Percentiles rank a stretch among this genome's conserved stretches.
Evolutionary conservation across 1,140 invertebrate species (phyloP).

Genomic region (Portunus trituberculatus): DNA sequence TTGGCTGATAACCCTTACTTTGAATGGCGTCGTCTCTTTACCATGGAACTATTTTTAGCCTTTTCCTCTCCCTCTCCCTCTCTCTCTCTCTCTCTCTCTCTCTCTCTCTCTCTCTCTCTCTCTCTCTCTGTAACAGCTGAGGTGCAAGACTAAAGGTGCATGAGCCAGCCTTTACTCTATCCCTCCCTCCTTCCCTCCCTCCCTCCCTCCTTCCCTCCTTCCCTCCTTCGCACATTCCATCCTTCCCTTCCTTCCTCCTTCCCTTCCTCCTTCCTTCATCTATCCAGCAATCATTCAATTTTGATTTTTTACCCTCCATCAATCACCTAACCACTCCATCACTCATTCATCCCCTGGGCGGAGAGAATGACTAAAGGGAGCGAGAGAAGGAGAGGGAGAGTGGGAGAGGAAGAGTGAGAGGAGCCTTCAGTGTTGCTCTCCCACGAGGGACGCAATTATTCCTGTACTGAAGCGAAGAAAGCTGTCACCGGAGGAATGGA

Average conservation of each 20-base stretch:
- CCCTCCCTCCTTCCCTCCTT: neutral
- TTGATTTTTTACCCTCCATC: slow-evolving; percentile 3
- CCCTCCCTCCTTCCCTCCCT: neutral
- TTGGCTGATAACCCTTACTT: neutral
- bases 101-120: slow-evolving; percentile 20
- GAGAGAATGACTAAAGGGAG: neutral
- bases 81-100: neutral
- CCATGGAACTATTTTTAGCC: neutral
- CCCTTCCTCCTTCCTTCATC: neutral
- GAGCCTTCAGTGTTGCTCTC: neutral
- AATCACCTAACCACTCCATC: neutral
- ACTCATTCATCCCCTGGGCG: neutral
- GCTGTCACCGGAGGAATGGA: neutral
- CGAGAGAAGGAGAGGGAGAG: neutral
- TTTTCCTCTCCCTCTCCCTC: too few relatives aligned
- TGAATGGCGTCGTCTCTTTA: neutral
- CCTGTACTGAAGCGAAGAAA: neutral
- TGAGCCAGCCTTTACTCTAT: neutral
- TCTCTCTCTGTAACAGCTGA: neutral
- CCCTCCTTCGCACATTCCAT: neutral
- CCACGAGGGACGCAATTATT: neutral
- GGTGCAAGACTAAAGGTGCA: slow-evolving; percentile 1
- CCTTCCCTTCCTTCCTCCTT: neutral
- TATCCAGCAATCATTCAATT: neutral
- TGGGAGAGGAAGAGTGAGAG: too few relatives aligned